Evolutionary conservation across 2,113 vertebrate genomes (phyloP).

Genomic region (Pterophyllum scalare): DNA sequence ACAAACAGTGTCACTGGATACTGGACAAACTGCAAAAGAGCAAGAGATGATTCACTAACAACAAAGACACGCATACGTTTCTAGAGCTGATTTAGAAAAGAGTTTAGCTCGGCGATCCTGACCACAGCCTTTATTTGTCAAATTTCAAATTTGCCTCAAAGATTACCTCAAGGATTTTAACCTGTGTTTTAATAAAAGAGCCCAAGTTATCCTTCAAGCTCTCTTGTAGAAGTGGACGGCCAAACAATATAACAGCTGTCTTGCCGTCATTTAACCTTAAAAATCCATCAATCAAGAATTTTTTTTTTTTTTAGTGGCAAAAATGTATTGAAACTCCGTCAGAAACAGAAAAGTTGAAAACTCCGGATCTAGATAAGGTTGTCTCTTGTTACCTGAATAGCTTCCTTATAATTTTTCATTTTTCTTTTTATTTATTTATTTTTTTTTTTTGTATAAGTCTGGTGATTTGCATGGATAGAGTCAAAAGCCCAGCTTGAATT

Average conservation of each 20-base stretch:
- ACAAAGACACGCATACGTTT: fast-evolving
- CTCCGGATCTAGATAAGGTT: background rate
- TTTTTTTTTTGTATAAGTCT: too few relatives aligned
- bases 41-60: background rate
- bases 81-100: background rate
- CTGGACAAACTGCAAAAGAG: background rate
- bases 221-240: background rate
- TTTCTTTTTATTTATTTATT: too few relatives aligned
- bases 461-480: too few relatives aligned
- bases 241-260: background rate
- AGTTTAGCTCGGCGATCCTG: background rate
- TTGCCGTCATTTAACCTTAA: background rate
- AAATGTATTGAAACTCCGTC: background rate
- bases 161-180: too few relatives aligned
- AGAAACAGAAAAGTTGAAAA: background rate
- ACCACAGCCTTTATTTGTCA: too few relatives aligned
- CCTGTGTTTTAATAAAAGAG: background rate
- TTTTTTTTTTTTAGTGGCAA: too few relatives aligned
- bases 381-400: background rate
- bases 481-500: too few relatives aligned
- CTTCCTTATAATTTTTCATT: too few relatives aligned
- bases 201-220: background rate
- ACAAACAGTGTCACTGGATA: background rate
- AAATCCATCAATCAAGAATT: background rate
- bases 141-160: too few relatives aligned